Conservation (phyloP, 2,888 invertebrate species). For the Morpho deidamia region DNA sequence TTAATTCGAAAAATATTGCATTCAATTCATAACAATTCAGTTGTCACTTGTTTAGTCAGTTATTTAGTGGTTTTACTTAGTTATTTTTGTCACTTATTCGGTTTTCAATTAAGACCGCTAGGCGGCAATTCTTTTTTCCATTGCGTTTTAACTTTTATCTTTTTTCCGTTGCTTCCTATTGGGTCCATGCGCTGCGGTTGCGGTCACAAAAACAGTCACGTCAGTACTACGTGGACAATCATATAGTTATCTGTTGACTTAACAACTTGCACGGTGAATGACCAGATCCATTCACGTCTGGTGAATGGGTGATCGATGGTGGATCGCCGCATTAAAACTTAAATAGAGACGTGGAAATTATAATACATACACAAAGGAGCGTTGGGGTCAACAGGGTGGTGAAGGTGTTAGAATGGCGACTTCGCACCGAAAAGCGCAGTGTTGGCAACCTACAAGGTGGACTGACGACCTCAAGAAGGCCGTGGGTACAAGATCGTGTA, state of each 20-base stretch:
- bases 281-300: slow-evolving; percentile 31
- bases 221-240: slow-evolving; percentile 54
- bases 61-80: background rate
- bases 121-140: slow-evolving; percentile 22
- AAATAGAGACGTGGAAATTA: too few relatives aligned
- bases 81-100: slow-evolving; percentile 3
- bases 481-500: too few relatives aligned
- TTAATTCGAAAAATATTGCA: too few relatives aligned
- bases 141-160: slow-evolving; percentile 26
- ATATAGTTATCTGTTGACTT: slow-evolving; percentile 63
- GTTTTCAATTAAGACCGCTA: background rate
- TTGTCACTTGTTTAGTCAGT: too few relatives aligned
- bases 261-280: slow-evolving; percentile 38
- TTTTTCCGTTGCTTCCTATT: slow-evolving; percentile 27
- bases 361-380: too few relatives aligned
- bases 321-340: too few relatives aligned
- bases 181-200: slow-evolving; percentile 18
- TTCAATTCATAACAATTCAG: too few relatives aligned
- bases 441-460: too few relatives aligned
- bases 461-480: too few relatives aligned
- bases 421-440: too few relatives aligned
- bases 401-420: too few relatives aligned
- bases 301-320: slow-evolving; percentile 25
- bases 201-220: slow-evolving; percentile 34
- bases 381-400: too few relatives aligned